Evolutionary conservation across 2,797 vertebrate species (phyloP).

Genomic region (Alosa sapidissima): DNA sequence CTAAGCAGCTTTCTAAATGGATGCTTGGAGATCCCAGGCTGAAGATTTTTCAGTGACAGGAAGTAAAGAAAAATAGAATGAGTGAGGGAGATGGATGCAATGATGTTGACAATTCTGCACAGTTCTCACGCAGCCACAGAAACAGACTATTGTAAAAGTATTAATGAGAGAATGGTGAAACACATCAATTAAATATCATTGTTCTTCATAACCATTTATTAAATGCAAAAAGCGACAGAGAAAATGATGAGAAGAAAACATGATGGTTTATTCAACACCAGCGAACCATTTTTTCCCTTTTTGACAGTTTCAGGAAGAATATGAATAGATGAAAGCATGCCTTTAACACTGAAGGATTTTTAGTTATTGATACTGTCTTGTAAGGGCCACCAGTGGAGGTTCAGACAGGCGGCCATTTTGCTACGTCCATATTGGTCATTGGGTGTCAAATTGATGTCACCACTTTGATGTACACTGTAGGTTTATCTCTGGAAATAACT

Average conservation of each 20-base stretch:
- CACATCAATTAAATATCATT: background rate
- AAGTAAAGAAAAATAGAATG: background rate
- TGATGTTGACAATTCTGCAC: background rate
- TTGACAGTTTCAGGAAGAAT: no score
- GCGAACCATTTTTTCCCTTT: background rate
- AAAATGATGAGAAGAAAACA: background rate
- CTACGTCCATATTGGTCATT: background rate
- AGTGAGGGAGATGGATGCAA: background rate
- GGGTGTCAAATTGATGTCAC: slow-evolving; percentile 57
- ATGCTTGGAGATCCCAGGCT: background rate
- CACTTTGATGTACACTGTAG: slow-evolving; percentile 50
- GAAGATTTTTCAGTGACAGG: background rate
- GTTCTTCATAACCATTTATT: background rate
- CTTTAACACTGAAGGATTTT: no score
- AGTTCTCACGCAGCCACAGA: background rate
- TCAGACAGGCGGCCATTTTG: background rate
- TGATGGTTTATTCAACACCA: background rate
- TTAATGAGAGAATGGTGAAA: background rate
- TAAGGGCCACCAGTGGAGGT: background rate
- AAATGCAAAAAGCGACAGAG: background rate
- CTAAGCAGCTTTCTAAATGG: background rate
- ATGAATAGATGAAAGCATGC: no score
- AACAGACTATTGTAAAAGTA: background rate
- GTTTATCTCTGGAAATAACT: slow-evolving; percentile 65
- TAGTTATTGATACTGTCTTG: background rate